Base-by-base conservation (phyloP, 2,113 vertebrate species). In the Coryphaenoides rupestris region DNA sequence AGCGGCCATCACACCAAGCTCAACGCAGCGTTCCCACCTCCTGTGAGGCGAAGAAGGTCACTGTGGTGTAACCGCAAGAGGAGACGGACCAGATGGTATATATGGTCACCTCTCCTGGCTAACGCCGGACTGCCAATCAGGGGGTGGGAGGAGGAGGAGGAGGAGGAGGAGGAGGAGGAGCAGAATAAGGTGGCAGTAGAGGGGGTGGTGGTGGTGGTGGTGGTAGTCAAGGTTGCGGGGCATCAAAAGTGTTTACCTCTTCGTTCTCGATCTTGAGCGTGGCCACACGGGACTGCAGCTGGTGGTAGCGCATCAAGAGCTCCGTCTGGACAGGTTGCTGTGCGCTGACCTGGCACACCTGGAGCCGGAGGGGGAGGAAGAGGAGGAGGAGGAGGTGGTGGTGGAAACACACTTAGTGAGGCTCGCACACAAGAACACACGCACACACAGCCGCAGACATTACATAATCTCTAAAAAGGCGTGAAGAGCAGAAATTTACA, bases 221-320 rank as follows among this genome's bases (percentile, higher is more conserved):
- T 68, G 53, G 63, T 55, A 63, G 19, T 65, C 26, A 73, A n/a
- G 62, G 28, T 5, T 58, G 46, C 66, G 21, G n/a, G 54, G 7
- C 40, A 70, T 63, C 23, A 5, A n/a, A 62, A 76, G 74, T 65
- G 53, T 84, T 93, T 78, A 98, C 95, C 95, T 98, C 97, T 67
- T 99, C 97, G 0, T 99, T 99, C 86, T 99, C 97, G 45, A 99
- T 99, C 91, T 94, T 98, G 64, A 99, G 92, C 0, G 96, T 99
- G 52, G 96, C 90, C 58, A 98, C 89, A 65, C 97, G 93, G 0
- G 96, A 98, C 86, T 99, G 97, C 78, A 99, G 93, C 79, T 99
- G 97, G 87, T 99, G 96, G 89, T 96, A 98, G 52, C 97, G 89
- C 95, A 98, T 94, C 70, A 99, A 90, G 65, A 99, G 82, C 67